A percentile compares a stretch with the other conserved stretches of the same genome.
phyloP scores from a whole-genome alignment of 2,113 vertebrate genomes.

The Epinephelus lanceolatus region DNA sequence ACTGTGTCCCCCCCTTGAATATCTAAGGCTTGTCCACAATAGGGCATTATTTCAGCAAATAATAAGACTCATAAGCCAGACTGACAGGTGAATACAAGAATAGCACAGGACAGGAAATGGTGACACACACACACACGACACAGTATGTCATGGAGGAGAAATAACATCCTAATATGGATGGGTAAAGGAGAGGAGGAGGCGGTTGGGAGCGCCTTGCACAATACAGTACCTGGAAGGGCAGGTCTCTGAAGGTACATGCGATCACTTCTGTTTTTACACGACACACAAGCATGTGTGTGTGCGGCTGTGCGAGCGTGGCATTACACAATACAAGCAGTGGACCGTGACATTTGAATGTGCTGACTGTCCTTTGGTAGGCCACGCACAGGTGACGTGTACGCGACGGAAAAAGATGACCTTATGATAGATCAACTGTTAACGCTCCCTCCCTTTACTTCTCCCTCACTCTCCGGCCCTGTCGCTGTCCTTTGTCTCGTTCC shows the following conservation, averaged over 20 bases:
- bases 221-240: conserved; percentile 51
- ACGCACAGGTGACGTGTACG: conserved; percentile 57
- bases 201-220: conserved; percentile 56
- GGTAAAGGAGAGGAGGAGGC: conserved; percentile 14
- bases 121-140: conserved; percentile 20
- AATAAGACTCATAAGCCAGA: conserved; percentile 60
- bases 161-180: conserved; percentile 64
- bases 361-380: conserved; percentile 67
- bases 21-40: conserved; percentile 54
- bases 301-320: background rate
- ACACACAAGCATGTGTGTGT: background rate
- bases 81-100: conserved; percentile 61
- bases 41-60: conserved; percentile 51
- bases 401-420: conserved; percentile 81
- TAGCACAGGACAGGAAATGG: conserved; percentile 44
- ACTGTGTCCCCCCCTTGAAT: conserved; percentile 50
- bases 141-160: conserved; percentile 28
- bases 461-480: background rate
- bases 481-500: conserved; percentile 35
- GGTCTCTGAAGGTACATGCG: conserved; percentile 29
- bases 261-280: conserved; percentile 30
- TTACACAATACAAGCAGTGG: conserved; percentile 66
- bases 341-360: conserved; percentile 81
- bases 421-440: conserved; percentile 72
- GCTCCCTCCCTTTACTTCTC: conserved; percentile 35